Evolutionary conservation across 2,888 invertebrate genomes (phyloP).

Genomic region (Rhimphoctona megacephalus): DNA sequence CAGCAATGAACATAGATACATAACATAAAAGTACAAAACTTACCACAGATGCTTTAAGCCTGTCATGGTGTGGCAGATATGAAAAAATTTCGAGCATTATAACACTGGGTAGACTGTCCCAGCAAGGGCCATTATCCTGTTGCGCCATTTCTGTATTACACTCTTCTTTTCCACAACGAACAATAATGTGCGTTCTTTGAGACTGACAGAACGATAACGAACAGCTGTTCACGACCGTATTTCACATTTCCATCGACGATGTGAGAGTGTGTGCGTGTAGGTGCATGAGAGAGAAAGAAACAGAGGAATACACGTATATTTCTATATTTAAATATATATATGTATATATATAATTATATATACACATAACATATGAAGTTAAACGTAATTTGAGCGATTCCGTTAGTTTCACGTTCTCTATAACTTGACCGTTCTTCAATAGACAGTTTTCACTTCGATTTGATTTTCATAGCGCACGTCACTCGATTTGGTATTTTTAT

Average conservation of each 20-base stretch:
- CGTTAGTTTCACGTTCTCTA: conserved; percentile 2
- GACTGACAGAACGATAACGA: conserved; percentile 64
- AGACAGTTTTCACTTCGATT: conserved; percentile 28
- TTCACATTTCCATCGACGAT: conserved; percentile 45
- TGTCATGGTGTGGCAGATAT: conserved; percentile 81
- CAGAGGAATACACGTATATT: conserved; percentile 21
- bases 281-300: conserved; percentile 11
- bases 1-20: not conserved
- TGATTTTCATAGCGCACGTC: conserved; percentile 24
- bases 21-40: conserved; percentile 46
- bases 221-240: conserved; percentile 65
- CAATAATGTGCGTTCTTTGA: conserved; percentile 35
- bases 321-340: conserved; percentile 8
- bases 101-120: conserved; percentile 85
- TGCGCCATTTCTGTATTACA: conserved; percentile 77
- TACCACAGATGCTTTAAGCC: conserved; percentile 83
- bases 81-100: conserved; percentile 85
- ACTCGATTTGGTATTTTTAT: conserved; percentile 12
- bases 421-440: not conserved
- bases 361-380: conserved; percentile 13
- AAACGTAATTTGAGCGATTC: conserved; percentile 38
- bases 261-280: conserved; percentile 2
- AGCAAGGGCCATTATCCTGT: conserved; percentile 78
- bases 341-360: not conserved
- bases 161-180: conserved; percentile 20